Evolutionary conservation across 1,140 invertebrate species (phyloP).

Genomic region (Adelges cooleyi): DNA sequence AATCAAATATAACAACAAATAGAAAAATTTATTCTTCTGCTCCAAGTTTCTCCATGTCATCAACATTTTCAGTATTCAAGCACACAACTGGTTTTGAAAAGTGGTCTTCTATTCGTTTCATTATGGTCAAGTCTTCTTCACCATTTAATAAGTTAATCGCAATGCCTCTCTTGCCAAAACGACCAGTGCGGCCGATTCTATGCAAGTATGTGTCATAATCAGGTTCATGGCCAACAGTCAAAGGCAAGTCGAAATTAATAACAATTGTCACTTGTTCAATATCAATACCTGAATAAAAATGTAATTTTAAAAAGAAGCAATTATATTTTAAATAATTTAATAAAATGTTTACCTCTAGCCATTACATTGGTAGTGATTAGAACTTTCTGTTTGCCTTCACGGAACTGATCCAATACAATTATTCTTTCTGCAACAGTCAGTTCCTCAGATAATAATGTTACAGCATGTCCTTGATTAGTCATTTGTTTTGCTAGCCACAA

Average conservation of each 20-base stretch:
- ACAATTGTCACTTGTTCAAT: constrained; percentile 95
- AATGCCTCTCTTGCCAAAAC: constrained; percentile 90
- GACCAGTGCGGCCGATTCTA: constrained; percentile 87
- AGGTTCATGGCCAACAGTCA: constrained; percentile 60
- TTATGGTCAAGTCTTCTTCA: constrained; percentile 52
- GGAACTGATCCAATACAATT: constrained; percentile 81
- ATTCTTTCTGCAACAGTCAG: constrained; percentile 86
- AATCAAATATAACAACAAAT: too few species aligned
- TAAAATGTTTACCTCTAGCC: constrained; percentile 50
- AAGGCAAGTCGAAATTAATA: constrained; percentile 94
- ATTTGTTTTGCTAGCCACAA: constrained; percentile 83
- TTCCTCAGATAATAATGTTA: constrained; percentile 83
- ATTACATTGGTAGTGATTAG: constrained; percentile 97
- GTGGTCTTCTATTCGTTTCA: constrained; percentile 74
- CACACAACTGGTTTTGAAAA: constrained; percentile 70
- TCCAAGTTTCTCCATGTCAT: too few species aligned
- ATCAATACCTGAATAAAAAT: constrained; percentile 72
- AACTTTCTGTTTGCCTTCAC: constrained; percentile 79
- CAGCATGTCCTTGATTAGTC: constrained; percentile 81
- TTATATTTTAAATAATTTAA: background rate
- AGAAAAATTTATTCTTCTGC: too few species aligned
- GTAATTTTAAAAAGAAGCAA: background rate
- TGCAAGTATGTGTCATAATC: constrained; percentile 96
- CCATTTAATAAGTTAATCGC: constrained; percentile 90
- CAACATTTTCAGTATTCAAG: constrained; percentile 37